Conservation (phyloP, 2,797 vertebrate species). For the Thripadectes ignobilis region DNA sequence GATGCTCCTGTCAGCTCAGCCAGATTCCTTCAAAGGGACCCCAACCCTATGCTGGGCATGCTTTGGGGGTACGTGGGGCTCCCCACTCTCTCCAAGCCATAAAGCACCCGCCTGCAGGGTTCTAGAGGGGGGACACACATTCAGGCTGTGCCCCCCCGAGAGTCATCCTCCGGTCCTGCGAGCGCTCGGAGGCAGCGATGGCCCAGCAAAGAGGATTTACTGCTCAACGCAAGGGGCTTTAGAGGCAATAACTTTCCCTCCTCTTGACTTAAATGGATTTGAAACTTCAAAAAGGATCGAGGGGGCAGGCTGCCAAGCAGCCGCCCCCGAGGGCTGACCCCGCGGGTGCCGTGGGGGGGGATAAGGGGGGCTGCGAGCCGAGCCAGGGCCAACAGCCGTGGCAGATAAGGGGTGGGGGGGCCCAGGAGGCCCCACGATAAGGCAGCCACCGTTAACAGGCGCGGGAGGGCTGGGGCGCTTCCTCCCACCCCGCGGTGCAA, state of each 20-base stretch:
- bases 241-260: slow-evolving; percentile 67
- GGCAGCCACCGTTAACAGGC: neutral
- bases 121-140: neutral
- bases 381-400: neutral
- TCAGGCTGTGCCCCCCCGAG: neutral
- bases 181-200: neutral
- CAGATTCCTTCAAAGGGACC: neutral
- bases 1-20: neutral
- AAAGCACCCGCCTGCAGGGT: neutral
- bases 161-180: neutral
- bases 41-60: accelerated
- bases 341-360: neutral
- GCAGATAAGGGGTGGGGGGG: slow-evolving; percentile 1
- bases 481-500: neutral
- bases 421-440: slow-evolving; percentile 6
- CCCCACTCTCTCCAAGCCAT: neutral
- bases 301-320: slow-evolving; percentile 35
- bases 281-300: slow-evolving; percentile 61
- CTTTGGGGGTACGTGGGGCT: neutral
- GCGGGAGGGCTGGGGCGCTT: neutral
- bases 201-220: slow-evolving; percentile 67
- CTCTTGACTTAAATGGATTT: slow-evolving; percentile 74
- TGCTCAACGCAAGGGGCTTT: slow-evolving; percentile 56
- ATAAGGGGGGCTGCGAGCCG: neutral
- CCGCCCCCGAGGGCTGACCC: neutral